Base-by-base conservation (phyloP, 2,113 vertebrate genomes). In the Capreolus pygargus region DNA sequence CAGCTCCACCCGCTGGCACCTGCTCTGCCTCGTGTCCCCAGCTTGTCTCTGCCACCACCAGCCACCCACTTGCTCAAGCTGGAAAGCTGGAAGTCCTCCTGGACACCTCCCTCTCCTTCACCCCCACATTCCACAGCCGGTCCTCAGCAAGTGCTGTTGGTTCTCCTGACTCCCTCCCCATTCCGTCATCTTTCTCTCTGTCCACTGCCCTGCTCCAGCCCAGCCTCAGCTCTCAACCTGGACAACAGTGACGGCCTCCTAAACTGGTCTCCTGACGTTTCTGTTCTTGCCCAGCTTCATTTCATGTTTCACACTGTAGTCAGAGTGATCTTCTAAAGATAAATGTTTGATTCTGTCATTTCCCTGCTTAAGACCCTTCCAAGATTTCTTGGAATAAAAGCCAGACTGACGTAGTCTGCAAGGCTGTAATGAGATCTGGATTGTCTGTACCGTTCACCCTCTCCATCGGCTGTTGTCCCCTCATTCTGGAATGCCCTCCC, bases 31-130 rank as follows among this genome's bases (percentile, higher is more conserved):
- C 86, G 87, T 96, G 92, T 96, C 96, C 55, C 83, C 19, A 60
- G 91, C 95, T 96, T 33, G 47, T 97, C 96, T 95, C 97, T 94
- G 86, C 87, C 93, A 94, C 91, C 95, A 52, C 89, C 91, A 89
- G 81, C 98, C 96, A 94, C 98, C 96, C 97, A 97, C 97, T 94
- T 93, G 96, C 96, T 96, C 97, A 96, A 98, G 92, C 97, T 97
- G 96, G 96, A 95, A 96, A 96, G 96, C 97, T 97, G 95, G 93
- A 96, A 97, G 96, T 98, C 96, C 94, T 98, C 96, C 97, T 97
- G 98, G 96, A 97, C 92, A 94, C 94, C 93, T 96, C 95, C 96
- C 89, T 92, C 61, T 58, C 90, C 86, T 33, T 92, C 95, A 90
- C 78, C 94, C 96, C 96, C 96, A 82, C 94, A 86, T 27, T 87